These are phyloP conservation scores for Chromobotia macracanthus DNA, from an alignment of 2,797 vertebrate species.

Conservation along the genomic window DNA sequence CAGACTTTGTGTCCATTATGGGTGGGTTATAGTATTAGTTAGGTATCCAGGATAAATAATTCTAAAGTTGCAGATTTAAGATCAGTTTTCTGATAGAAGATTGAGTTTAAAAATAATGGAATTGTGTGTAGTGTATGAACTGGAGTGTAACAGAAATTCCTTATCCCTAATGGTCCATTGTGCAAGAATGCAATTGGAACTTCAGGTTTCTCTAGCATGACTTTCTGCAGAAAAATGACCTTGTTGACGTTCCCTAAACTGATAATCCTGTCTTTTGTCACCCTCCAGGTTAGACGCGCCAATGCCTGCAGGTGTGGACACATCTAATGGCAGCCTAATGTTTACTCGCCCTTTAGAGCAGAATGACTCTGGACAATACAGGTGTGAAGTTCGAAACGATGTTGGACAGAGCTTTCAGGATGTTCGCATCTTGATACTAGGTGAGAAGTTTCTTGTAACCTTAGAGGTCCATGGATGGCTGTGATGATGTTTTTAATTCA, in stretches of 20 bases:
- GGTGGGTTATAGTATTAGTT: neutral
- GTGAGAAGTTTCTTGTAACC: conserved; percentile 71
- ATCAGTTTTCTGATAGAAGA: no score
- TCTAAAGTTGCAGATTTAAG: neutral
- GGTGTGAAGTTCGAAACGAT: conserved; percentile 90
- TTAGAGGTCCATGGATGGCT: neutral
- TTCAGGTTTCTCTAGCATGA: neutral
- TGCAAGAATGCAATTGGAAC: neutral
- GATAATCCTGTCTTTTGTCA: conserved; percentile 31
- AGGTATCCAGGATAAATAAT: neutral
- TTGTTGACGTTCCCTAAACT: conserved; percentile 15
- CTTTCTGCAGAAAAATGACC: conserved; percentile 3
- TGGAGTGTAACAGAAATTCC: neutral
- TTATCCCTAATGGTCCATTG: neutral
- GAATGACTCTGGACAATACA: conserved; percentile 92
- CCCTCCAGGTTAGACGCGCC: conserved; percentile 83
- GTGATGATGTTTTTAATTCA: conserved; percentile 18
- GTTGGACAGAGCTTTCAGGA: conserved; percentile 85
- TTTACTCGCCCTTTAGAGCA: conserved; percentile 87
- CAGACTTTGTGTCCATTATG: neutral
- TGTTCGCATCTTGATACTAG: conserved; percentile 87
- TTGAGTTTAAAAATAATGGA: neutral
- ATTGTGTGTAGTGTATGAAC: neutral
- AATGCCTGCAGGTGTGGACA: conserved; percentile 87
- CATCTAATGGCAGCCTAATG: conserved; percentile 85